phyloP scores from a whole-genome alignment of 2,113 vertebrate species.

The Typhlomys cinereus region DNA sequence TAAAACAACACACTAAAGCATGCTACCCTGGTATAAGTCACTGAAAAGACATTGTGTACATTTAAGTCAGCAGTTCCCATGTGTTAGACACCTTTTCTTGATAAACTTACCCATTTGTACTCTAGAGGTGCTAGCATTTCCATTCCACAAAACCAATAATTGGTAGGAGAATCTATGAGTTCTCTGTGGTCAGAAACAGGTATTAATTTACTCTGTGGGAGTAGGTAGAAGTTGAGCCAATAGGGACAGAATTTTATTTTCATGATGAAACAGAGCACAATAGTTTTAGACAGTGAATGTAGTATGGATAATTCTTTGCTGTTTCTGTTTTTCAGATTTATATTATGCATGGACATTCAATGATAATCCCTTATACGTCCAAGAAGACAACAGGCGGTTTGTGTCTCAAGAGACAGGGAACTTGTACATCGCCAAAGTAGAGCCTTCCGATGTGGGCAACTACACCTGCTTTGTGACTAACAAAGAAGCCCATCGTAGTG shows the following conservation, averaged over 20 bases:
- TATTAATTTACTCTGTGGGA: background rate
- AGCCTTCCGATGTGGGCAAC: slow-evolving; percentile 89
- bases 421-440: slow-evolving; percentile 92
- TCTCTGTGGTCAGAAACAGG: background rate
- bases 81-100: background rate
- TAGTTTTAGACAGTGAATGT: background rate
- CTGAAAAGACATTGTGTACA: background rate
- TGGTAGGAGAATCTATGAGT: rapidly evolving
- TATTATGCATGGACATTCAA: slow-evolving; percentile 92
- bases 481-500: slow-evolving; percentile 82
- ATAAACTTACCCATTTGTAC: background rate
- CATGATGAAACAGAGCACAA: background rate
- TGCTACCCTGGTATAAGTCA: background rate
- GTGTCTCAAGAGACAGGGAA: slow-evolving; percentile 91
- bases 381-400: slow-evolving; percentile 87
- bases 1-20: background rate
- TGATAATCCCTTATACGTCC: slow-evolving; percentile 81
- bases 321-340: slow-evolving; percentile 83
- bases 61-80: background rate
- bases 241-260: background rate
- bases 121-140: background rate
- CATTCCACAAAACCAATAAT: background rate
- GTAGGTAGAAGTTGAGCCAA: background rate
- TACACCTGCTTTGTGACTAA: slow-evolving; percentile 91
- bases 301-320: background rate